Conservation (phyloP, 2,797 vertebrate genomes). For the Amniataba percoides region DNA sequence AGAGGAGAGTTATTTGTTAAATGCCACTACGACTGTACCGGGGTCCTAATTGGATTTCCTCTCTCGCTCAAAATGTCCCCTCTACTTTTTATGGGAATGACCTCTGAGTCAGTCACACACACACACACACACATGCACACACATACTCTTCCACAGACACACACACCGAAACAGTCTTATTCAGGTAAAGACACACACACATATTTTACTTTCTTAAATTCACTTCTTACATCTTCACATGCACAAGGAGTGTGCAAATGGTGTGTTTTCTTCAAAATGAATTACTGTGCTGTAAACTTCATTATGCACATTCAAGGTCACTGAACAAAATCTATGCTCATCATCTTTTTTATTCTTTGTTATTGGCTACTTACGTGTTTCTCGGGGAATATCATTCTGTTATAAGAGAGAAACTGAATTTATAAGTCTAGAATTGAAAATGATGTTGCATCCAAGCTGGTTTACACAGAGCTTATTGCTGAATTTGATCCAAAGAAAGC, state of each 20-base stretch:
- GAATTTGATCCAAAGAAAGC: background rate
- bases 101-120: conserved; percentile 65
- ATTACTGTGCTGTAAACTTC: background rate
- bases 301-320: conserved; percentile 18
- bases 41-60: conserved; percentile 81
- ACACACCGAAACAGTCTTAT: background rate
- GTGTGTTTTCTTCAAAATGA: background rate
- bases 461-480: background rate
- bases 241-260: background rate
- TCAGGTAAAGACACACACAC: background rate
- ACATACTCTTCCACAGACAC: background rate
- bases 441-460: background rate
- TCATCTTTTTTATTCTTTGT: background rate
- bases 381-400: background rate
- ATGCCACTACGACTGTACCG: conserved; percentile 70
- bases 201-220: conserved; percentile 1
- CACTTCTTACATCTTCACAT: background rate
- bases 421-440: background rate
- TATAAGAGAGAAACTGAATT: background rate
- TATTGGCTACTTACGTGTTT: background rate
- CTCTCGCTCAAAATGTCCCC: conserved; percentile 64
- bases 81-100: conserved; percentile 75
- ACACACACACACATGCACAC: conserved; percentile 22
- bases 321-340: background rate
- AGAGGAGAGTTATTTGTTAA: conserved; percentile 80